Conservation (phyloP, 2,888 invertebrate species). For the Danaus chrysippus region DNA sequence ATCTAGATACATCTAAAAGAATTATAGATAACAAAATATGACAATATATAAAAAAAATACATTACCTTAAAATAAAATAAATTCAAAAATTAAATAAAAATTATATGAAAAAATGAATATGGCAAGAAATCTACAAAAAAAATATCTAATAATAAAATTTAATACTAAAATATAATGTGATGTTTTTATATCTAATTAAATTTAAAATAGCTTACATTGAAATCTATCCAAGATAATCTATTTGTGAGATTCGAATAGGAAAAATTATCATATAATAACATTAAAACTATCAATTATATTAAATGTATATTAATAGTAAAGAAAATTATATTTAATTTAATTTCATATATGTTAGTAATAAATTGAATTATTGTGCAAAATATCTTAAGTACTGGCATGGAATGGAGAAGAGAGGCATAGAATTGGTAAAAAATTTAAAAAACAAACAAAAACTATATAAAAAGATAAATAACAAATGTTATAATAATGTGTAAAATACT, state of each 20-base stretch:
- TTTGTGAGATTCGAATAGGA: no score
- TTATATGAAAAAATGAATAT: conserved; percentile 23
- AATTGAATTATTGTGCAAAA: conserved; percentile 22
- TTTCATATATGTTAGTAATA: conserved; percentile 5
- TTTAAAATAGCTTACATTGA: no score
- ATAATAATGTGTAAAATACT: no score
- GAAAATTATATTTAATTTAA: conserved; percentile 8
- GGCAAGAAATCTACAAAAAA: conserved; percentile 19
- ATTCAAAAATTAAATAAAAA: conserved; percentile 6
- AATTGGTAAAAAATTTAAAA: no score
- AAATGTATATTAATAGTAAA: conserved; percentile 10
- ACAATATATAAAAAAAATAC: background rate
- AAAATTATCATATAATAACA: no score
- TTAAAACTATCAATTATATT: background rate
- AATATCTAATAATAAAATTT: no score
- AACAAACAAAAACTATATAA: no score
- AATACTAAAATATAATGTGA: no score
- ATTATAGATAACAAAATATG: background rate
- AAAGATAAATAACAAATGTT: no score
- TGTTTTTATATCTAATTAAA: no score
- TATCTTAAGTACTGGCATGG: conserved; percentile 62
- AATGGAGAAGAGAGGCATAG: conserved; percentile 41
- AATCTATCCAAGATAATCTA: no score
- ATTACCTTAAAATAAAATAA: background rate
- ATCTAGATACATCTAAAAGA: no score